A percentile compares a stretch with the other conserved stretches of the same genome.
These are phyloP conservation scores for Lampris megalopsis DNA, from an alignment of 2,113 vertebrate genomes.

Conservation along the genomic window DNA sequence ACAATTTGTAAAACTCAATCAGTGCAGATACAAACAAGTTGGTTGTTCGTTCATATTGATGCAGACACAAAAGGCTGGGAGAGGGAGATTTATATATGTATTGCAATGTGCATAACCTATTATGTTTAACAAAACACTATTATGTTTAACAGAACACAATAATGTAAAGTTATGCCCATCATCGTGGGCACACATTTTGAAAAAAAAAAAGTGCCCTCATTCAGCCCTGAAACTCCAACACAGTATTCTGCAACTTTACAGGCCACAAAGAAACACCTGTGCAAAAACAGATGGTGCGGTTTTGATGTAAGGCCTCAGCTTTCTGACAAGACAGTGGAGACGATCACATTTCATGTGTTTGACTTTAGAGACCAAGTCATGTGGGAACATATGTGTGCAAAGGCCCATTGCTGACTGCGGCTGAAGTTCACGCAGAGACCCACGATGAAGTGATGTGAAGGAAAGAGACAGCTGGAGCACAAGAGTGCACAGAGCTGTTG, in stretches of 20 bases:
- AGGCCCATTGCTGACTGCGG: constrained; percentile 3
- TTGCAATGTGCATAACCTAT: too few relatives aligned
- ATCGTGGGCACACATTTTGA: background rate
- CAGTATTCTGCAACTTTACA: background rate
- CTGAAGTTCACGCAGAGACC: constrained; percentile 16
- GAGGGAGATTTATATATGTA: too few relatives aligned
- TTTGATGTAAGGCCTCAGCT: constrained; percentile 24
- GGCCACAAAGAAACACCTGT: constrained; percentile 35
- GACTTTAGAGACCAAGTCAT: constrained; percentile 9
- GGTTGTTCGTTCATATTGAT: too few relatives aligned
- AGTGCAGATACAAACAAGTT: too few relatives aligned
- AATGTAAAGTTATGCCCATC: background rate
- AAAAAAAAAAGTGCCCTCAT: background rate
- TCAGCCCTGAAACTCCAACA: background rate
- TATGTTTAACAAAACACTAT: background rate
- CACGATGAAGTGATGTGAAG: constrained; percentile 1
- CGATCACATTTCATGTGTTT: constrained; percentile 39
- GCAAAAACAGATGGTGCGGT: constrained; percentile 41
- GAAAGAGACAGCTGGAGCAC: constrained; percentile 37
- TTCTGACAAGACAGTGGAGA: constrained; percentile 1
- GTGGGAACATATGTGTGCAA: constrained; percentile 13
- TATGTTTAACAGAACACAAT: background rate
- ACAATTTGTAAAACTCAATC: background rate
- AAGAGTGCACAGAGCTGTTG: constrained; percentile 10
- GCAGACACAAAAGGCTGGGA: too few relatives aligned